Base-by-base conservation (phyloP, 2,888 invertebrate species). In the Strigamia maritima region DNA sequence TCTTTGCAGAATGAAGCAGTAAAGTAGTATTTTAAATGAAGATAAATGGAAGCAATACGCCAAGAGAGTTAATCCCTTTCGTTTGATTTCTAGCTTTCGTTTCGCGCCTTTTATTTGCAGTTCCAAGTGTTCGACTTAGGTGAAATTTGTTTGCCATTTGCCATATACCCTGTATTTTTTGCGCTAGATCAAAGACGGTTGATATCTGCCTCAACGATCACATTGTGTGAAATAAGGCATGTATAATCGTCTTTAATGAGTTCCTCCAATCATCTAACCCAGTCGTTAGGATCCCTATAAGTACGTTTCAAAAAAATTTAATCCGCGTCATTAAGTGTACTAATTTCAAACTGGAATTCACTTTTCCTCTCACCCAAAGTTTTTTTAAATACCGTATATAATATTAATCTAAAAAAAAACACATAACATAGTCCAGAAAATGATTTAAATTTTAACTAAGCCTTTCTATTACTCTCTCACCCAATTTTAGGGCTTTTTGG, bases 21-120 rank as follows among this genome's bases (percentile, higher is more conserved):
- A 70, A 70, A 70, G 70, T 70, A 70, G 70, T 70, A 70, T 70
- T 70, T 70, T 70, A 70, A 70, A 70, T 70, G 70, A 70, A 70
- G 70, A 70, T 70, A 70, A 70, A 70, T 70, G 70, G 70, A 70
- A 70, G 70, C 70, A 70, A 70, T 70, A 70, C 70, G 70, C 70
- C 70, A 70, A 26, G 70, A 70, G 70, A 70, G 70, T 70, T 70
- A 70, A 70, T 70, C 70, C 70, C 28, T 70, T 70, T 70, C 70
- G 70, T 70, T 70, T 70, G 70, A 70, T 70, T 70, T 70, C 70
- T 70, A 14, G 70, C 70, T 70, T 65, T 26, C 26, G 65, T 65
- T 26, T 24, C 65, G 12, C 26, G 65, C 12, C 14, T 65, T 65
- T 65, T 65, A 65, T 65, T 65, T 65, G 65, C 65, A 26, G 14